These are phyloP conservation scores for Oncorhynchus kisutch DNA, from an alignment of 2,113 vertebrate genomes.

Conservation along the genomic window DNA sequence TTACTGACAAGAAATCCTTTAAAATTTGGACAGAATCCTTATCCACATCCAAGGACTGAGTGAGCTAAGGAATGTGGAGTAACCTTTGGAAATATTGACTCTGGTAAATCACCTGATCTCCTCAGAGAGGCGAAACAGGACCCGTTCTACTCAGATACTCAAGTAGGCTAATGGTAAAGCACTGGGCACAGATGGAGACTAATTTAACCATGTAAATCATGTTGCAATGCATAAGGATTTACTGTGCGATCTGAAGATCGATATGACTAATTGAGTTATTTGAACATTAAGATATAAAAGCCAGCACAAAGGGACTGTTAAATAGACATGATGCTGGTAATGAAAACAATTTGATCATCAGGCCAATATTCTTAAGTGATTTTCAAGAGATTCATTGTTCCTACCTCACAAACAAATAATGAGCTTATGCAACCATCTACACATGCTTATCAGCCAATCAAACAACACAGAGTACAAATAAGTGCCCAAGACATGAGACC, in stretches of 20 bases:
- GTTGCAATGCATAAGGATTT: not conserved
- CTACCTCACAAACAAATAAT: too few relatives aligned
- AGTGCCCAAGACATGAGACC: too few relatives aligned
- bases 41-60: not conserved
- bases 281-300: not conserved
- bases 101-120: not conserved
- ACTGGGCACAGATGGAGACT: not conserved
- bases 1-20: conserved; percentile 1
- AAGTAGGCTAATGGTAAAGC: not conserved
- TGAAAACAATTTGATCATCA: too few relatives aligned
- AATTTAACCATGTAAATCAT: not conserved
- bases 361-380: too few relatives aligned
- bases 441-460: too few relatives aligned
- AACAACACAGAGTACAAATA: too few relatives aligned
- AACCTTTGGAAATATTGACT: not conserved
- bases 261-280: not conserved
- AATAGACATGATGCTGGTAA: not conserved
- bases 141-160: not conserved
- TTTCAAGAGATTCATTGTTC: too few relatives aligned
- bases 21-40: not conserved
- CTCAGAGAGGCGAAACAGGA: not conserved
- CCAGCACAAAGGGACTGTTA: not conserved
- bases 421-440: too few relatives aligned
- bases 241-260: not conserved
- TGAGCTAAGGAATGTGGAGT: not conserved